Percentiles rank a stretch among this genome's conserved stretches.
Conservation (phyloP, 1,140 invertebrate genomes). For the Trigoniulus corallinus region DNA sequence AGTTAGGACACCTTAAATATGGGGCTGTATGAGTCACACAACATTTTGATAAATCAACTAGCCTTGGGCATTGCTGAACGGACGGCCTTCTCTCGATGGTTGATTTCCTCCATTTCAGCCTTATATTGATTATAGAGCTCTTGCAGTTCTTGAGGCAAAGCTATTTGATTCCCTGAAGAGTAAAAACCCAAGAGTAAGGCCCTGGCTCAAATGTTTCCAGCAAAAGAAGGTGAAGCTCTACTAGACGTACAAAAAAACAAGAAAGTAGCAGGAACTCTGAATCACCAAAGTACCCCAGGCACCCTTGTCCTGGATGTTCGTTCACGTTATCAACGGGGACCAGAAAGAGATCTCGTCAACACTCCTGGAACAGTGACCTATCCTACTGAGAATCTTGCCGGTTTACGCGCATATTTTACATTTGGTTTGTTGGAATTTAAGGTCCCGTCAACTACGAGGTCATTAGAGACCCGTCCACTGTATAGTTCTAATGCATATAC, state of each 20-base stretch:
- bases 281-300: not conserved
- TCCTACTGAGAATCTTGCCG: too few relatives aligned
- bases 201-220: not conserved
- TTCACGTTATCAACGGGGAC: not conserved
- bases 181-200: not conserved
- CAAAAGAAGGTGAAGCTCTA: too few relatives aligned
- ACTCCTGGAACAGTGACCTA: too few relatives aligned
- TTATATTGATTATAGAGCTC: slow-evolving; percentile 73
- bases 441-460: too few relatives aligned
- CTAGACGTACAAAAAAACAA: too few relatives aligned
- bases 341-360: too few relatives aligned
- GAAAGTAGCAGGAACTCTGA: too few relatives aligned
- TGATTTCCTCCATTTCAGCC: slow-evolving; percentile 30
- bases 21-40: not conserved
- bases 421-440: too few relatives aligned
- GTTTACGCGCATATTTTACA: too few relatives aligned
- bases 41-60: not conserved
- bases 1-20: too few relatives aligned
- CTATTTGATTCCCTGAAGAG: slow-evolving; percentile 41
- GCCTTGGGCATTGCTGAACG: not conserved
- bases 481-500: too few relatives aligned
- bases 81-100: not conserved
- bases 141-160: slow-evolving; percentile 55
- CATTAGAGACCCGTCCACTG: too few relatives aligned
- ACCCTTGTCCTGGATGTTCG: not conserved